Percentiles rank a stretch among this genome's conserved stretches.
Conservation (phyloP, 2,113 vertebrate species). For the Ammodytes dubius region DNA sequence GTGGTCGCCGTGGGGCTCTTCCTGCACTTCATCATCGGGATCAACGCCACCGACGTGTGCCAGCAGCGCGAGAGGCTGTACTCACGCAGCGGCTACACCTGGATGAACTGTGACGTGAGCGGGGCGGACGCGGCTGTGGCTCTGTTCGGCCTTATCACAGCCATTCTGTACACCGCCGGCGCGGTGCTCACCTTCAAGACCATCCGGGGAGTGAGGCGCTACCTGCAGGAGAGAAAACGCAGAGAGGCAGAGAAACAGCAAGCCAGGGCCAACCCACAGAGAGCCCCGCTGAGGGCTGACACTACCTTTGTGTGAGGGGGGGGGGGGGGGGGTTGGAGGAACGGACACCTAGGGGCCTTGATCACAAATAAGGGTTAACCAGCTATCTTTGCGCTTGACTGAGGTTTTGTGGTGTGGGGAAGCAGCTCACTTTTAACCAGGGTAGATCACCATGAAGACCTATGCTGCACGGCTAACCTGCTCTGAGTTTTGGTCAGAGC, state of each 20-base stretch:
- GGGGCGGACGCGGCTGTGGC: conserved; percentile 87
- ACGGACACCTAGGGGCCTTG: not conserved
- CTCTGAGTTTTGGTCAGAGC: not conserved
- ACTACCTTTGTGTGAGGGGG: conserved; percentile 65
- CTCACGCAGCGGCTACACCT: conserved; percentile 86
- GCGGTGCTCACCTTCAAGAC: conserved; percentile 79
- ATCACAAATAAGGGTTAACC: not conserved
- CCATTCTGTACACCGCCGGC: conserved; percentile 83
- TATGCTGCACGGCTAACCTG: not conserved
- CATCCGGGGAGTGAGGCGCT: conserved; percentile 68
- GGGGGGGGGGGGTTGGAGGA: conserved; percentile 32
- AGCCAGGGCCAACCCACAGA: conserved; percentile 2
- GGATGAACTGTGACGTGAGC: conserved; percentile 89
- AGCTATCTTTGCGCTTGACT: not conserved
- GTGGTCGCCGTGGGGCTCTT: conserved; percentile 88
- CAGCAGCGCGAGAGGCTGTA: conserved; percentile 85
- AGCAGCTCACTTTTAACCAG: not conserved
- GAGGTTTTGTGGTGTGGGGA: not conserved
- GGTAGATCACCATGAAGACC: not conserved
- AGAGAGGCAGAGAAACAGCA: conserved; percentile 39
- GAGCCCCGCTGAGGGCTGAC: conserved; percentile 42
- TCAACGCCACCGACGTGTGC: conserved; percentile 89
- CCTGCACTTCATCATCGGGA: conserved; percentile 86
- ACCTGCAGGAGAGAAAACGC: conserved; percentile 58
- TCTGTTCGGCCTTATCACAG: conserved; percentile 83